Base-by-base conservation (phyloP, 2,888 invertebrate species). In the Zaprionus lineosus region DNA sequence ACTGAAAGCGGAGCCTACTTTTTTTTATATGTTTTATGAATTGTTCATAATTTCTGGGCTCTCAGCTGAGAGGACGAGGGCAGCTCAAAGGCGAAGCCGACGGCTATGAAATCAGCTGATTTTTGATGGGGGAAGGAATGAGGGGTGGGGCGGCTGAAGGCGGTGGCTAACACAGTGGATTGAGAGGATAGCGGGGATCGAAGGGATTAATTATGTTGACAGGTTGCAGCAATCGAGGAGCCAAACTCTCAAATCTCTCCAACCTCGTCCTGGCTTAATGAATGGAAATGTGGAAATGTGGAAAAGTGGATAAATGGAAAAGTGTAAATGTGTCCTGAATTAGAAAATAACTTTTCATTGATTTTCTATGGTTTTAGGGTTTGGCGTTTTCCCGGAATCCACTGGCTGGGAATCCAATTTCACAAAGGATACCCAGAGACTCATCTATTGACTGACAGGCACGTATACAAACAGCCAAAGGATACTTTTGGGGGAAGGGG, bases 191-290 rank as follows among this genome's bases (percentile, higher is more conserved):
- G 33, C 15, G 36, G 7, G 28, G n/a, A 12, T 8, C 33, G 31
- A 43, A 34, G 56, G 83, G 69, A 81, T 82, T 84, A 77, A 82
- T 83, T 71, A 76, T 70, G 84, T 75, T 81, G 81, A 82, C 81
- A 82, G 84, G 75, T 81, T 81, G 61, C 63, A 47, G 65, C 73
- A 55, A 59, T 57, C 70, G 59, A 66, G 64, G 73, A 59, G 77
- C 53, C 41, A n/a, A n/a, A n/a, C n/a, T n/a, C n/a, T n/a, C n/a
- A n/a, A n/a, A n/a, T n/a, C n/a, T n/a, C n/a, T n/a, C n/a, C n/a
- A n/a, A n/a, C 15, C 11, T 21, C 15, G 2, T 21, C 29, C 34
- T 37, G 47, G 57, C 43, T 24, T 39, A 55, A 52, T 56, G 58
- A 66, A 73, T 73, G 53, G 11, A 11, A 8, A 14, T 48, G 52